Base-by-base conservation (phyloP, 2,888 invertebrate genomes). In the Griposia aprilina region DNA sequence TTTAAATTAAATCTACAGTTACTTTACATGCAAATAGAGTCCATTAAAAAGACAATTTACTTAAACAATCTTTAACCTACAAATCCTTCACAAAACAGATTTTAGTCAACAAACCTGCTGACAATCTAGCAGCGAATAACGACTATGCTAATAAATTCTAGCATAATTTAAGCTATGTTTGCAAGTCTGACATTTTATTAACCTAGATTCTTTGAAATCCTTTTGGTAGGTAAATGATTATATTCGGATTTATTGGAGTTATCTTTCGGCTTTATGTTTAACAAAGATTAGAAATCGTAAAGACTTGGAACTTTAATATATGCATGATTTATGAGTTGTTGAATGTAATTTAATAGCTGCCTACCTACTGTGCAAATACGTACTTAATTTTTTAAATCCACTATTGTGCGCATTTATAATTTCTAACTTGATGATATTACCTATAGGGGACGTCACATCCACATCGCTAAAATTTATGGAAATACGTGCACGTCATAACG, bases 91-190 rank as follows among this genome's bases (percentile, higher is more conserved):
- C 77, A 87, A 80, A 78, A 76, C 68, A 63, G 69, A 63, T 71
- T 76, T 67, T n/a, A 41, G 48, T 73, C 48, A 62, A 78, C 79
- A 81, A 78, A 65, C 68, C 55, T 13, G 55, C 60, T 55, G 52
- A 63, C 74, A 84, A 73, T 23, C 23, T 20, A 50, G 17, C 69
- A 50, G 67, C 71, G 26, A 52, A 57, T 68, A 72, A 74, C 70
- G 6, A 79, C 69, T 80, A 85, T 85, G 87, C 73, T 67, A 88
- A 87, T 88, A 75, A 13, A 80, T 77, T 85, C 76, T 68, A 86
- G 78, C 74, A 87, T 88, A 76, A 73, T 71, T 74, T 55, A 45
- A 48, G 52, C 72, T 67, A 10, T 55, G 68, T 79, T 75, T 59
- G 67, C 48, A 57, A 80, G 63, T 63, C 77, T 81, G 80, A 75